phyloP scores from a whole-genome alignment of 2,888 invertebrate species.

The Microctonus brassicae region DNA sequence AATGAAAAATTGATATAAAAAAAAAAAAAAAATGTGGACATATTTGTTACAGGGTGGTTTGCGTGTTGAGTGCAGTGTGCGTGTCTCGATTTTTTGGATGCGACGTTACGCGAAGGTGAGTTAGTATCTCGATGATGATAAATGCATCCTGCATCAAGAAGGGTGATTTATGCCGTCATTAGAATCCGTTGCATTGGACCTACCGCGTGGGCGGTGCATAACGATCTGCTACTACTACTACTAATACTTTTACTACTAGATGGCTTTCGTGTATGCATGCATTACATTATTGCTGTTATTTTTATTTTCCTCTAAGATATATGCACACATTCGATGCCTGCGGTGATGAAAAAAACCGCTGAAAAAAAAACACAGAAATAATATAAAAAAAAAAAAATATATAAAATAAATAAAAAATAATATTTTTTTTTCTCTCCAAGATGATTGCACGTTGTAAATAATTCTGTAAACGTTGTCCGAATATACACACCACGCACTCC shows the following conservation, averaged over 20 bases:
- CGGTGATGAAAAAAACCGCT: background rate
- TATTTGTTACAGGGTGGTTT: slow-evolving; percentile 21
- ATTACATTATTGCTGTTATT: background rate
- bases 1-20: background rate
- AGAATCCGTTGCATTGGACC: slow-evolving; percentile 54
- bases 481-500: background rate
- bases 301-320: background rate
- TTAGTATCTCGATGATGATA: slow-evolving; percentile 59
- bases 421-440: background rate
- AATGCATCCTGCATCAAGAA: slow-evolving; percentile 53
- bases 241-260: slow-evolving; percentile 14
- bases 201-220: slow-evolving; percentile 56
- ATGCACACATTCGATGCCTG: background rate
- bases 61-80: slow-evolving; percentile 27
- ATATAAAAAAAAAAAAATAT: background rate
- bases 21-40: too few species aligned
- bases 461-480: background rate
- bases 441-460: background rate
- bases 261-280: slow-evolving; percentile 22
- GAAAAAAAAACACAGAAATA: background rate
- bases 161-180: slow-evolving; percentile 62
- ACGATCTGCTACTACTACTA: slow-evolving; percentile 49
- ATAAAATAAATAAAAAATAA: slow-evolving; percentile 14
- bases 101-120: slow-evolving; percentile 35
- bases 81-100: slow-evolving; percentile 41